Conservation (phyloP, 2,888 invertebrate species). For the Coenonympha glycerion region DNA sequence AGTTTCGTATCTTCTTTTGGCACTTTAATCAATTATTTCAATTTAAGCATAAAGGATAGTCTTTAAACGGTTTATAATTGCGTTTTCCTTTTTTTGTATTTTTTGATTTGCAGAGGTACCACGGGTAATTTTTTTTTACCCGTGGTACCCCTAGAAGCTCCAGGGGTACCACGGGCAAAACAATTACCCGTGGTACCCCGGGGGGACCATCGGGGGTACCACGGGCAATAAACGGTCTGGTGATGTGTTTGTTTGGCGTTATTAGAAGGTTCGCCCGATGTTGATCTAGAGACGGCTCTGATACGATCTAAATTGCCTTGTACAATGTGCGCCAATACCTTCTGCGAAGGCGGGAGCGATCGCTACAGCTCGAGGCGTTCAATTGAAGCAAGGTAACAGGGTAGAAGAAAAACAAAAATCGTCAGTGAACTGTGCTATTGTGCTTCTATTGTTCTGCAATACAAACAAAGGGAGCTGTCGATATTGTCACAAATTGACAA, state of each 20-base stretch:
- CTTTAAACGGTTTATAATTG: no score
- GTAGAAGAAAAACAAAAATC: constrained; percentile 4
- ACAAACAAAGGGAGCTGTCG: constrained; percentile 1
- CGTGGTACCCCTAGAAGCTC: no score
- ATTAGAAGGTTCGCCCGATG: constrained; percentile 18
- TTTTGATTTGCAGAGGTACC: no score
- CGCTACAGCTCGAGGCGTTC: constrained; percentile 16
- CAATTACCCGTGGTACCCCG: no score
- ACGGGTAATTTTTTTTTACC: no score
- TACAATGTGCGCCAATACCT: constrained; percentile 20
- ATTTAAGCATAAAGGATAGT: no score
- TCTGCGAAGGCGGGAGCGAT: constrained; percentile 11
- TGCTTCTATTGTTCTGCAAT: constrained; percentile 3
- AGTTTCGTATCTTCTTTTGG: no score
- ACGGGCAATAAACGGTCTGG: no score
- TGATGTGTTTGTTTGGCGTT: constrained; percentile 18
- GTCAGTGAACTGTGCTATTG: background rate
- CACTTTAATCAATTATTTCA: no score
- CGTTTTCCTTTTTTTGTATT: no score
- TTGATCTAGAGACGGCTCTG: constrained; percentile 20
- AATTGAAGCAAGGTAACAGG: constrained; percentile 15
- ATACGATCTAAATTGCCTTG: constrained; percentile 25
- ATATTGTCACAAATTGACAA: background rate
- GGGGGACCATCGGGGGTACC: no score
- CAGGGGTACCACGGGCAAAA: no score